Evolutionary conservation across 2,113 vertebrate species (phyloP).

Genomic region (Chloebia gouldiae): DNA sequence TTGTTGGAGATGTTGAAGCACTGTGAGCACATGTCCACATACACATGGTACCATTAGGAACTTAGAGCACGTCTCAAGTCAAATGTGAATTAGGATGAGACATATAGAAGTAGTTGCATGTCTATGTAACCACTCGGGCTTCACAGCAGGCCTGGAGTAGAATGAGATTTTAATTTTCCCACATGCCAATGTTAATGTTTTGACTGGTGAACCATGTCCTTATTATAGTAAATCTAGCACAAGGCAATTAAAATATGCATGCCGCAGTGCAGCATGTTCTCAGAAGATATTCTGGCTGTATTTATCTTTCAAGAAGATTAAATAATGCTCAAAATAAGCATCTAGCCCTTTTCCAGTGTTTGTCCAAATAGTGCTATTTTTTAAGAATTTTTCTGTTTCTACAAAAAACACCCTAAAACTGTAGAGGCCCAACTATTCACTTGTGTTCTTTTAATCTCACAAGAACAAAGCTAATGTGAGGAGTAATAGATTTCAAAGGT

Average conservation of each 20-base stretch:
- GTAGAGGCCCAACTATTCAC: not conserved
- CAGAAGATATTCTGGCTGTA: not conserved
- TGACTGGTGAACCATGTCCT: not conserved
- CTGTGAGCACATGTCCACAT: not conserved
- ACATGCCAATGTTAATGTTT: not conserved
- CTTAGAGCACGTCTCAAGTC: not conserved
- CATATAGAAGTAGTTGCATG: not conserved
- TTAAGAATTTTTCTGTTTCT: not conserved
- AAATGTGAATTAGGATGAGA: not conserved
- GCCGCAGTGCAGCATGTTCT: not conserved
- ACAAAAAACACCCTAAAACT: not conserved
- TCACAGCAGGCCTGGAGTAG: not conserved
- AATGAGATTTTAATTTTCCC: not conserved
- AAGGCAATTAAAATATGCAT: not conserved
- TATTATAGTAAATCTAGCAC: not conserved
- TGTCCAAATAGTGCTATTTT: not conserved
- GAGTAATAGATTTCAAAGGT: not conserved
- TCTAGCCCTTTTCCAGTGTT: not conserved
- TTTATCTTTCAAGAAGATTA: not conserved
- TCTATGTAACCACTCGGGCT: not conserved
- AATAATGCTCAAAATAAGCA: not conserved
- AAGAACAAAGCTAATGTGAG: not conserved
- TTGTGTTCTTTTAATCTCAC: not conserved
- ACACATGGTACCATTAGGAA: not conserved
- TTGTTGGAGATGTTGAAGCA: not conserved